Evolutionary conservation across 2,797 vertebrate genomes (phyloP), one percentile per base, ranked within the genome.

Genomic region (Acanthurus leucopareius): DNA sequence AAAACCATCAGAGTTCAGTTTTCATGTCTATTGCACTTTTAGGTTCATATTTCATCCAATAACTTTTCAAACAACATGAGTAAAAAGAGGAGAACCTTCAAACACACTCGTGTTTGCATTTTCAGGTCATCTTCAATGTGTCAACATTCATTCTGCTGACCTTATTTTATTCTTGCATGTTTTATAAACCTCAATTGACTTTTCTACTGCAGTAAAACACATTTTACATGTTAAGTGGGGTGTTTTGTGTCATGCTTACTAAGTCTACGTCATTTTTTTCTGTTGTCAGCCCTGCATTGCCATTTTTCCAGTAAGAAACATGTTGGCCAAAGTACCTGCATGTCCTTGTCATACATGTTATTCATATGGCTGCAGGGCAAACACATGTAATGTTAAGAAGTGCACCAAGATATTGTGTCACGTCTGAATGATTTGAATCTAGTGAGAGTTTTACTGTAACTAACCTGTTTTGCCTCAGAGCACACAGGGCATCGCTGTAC

Each of bases 381-480:
- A 42, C 47, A 25, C 45, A 2, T 44, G 4, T 5, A 17, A 58
- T 69, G 35, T 62, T 38, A 65, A 8, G 32, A 38, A 19, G 32
- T 4, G 35, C 20, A 28, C 56, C 8, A 4, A 15, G 15, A 52
- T 0, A 19, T 44, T 48, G 20, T 56, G 56, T 73, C 63, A 51
- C 52, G 48, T 47, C 72, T 63, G 48, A 52, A 70, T 70, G 40
- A 86, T 68, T 32, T 59, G 49, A 73, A 45, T 73, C 13, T 16
- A 58, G 47, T 44, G 53, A 53, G 57, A 64, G 42, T 10, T 45
- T 73, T 68, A 75, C 72, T 61, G 45, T 51, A 35, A 63, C 70
- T 67, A 74, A 75, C 65, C n/a, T 20, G 69, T 69, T 83, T 75
- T 59, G 53, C 66, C 35, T 63, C 69, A 32, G 68, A 69, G 74